phyloP scores from a whole-genome alignment of 2,113 vertebrate species.

The Cranoglanis bouderius region DNA sequence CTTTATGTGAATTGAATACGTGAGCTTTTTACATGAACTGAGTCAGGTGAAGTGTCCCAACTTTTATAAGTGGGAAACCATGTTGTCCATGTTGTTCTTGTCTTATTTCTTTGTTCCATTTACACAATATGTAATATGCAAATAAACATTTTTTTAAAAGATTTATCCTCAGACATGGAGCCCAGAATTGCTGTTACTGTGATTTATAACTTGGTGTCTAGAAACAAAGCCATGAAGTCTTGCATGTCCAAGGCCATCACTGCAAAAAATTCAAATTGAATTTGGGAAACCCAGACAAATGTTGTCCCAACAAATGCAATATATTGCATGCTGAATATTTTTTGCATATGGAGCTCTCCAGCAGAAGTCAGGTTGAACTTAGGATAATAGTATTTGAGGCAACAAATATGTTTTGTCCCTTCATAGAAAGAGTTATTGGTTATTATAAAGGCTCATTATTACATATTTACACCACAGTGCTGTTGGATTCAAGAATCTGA shows the following conservation, averaged over 20 bases:
- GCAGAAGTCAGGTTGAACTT: constrained; percentile 16
- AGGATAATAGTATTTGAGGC: constrained; percentile 7
- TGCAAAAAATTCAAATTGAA: constrained; percentile 19
- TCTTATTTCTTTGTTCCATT: constrained; percentile 15
- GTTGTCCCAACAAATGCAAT: constrained; percentile 20
- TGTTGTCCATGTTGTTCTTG: not conserved
- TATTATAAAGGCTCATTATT: not conserved
- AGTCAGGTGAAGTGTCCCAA: not conserved
- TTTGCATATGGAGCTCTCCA: not conserved
- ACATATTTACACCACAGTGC: not conserved
- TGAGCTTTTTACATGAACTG: too few species aligned
- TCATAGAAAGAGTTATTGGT: not conserved
- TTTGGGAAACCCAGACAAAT: constrained; percentile 33
- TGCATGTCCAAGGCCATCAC: constrained; percentile 24
- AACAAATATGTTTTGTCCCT: not conserved
- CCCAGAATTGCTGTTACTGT: not conserved
- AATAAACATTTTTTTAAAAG: not conserved
- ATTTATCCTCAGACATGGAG: constrained; percentile 10
- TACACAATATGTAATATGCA: not conserved
- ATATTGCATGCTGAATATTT: constrained; percentile 25
- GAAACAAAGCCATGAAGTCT: constrained; percentile 18
- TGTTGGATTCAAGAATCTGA: not conserved
- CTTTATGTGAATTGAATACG: not conserved
- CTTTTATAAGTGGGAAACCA: not conserved
- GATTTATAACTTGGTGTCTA: constrained; percentile 27